phyloP scores from a whole-genome alignment of 2,113 vertebrate genomes.

The Gambusia holbrooki region DNA sequence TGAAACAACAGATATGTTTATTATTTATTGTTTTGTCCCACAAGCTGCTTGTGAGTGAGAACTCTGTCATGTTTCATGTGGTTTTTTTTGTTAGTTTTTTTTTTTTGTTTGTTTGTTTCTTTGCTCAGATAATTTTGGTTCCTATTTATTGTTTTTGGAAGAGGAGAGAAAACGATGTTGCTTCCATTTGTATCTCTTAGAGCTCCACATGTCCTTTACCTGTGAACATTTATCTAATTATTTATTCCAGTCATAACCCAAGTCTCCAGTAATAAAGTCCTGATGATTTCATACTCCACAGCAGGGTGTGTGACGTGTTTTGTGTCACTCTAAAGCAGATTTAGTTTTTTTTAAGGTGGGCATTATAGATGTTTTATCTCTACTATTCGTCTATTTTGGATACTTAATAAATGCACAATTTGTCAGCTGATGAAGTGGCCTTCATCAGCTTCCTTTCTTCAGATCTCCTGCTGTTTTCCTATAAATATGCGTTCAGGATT shows the following conservation, averaged over 20 bases:
- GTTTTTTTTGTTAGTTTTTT: too few relatives aligned
- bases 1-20: constrained; percentile 67
- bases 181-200: constrained; percentile 75
- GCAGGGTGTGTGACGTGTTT: constrained; percentile 26
- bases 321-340: background rate
- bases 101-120: constrained; percentile 17
- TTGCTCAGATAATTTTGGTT: constrained; percentile 80
- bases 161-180: constrained; percentile 69
- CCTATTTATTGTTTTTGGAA: constrained; percentile 88
- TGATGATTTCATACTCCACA: constrained; percentile 89
- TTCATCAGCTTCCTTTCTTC: too few relatives aligned
- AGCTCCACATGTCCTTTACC: constrained; percentile 78
- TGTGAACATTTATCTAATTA: constrained; percentile 90
- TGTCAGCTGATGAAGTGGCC: background rate
- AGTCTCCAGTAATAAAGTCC: constrained; percentile 96
- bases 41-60: constrained; percentile 62
- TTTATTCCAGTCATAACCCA: constrained; percentile 96
- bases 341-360: background rate
- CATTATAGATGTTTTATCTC: background rate
- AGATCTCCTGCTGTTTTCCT: constrained; percentile 66
- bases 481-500: constrained; percentile 62
- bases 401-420: too few relatives aligned
- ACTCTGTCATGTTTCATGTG: constrained; percentile 64
- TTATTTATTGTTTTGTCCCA: constrained; percentile 89
- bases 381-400: too few relatives aligned